A percentile compares a stretch with the other conserved stretches of the same genome.
Evolutionary conservation across 2,113 vertebrate genomes (phyloP).

Genomic region (Colossoma macropomum): DNA sequence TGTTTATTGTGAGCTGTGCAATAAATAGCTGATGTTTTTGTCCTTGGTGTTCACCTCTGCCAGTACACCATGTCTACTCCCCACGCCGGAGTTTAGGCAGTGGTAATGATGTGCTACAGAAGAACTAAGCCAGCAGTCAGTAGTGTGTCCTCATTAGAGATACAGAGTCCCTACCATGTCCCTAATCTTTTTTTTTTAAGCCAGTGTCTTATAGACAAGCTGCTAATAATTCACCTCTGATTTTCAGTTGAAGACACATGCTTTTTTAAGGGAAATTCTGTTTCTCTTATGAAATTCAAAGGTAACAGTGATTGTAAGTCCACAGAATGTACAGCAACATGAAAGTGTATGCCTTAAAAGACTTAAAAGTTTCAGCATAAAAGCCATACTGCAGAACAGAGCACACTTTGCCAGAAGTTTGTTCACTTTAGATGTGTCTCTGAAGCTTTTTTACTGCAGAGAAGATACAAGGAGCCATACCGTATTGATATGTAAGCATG

Average conservation of each 20-base stretch:
- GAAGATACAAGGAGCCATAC: background rate
- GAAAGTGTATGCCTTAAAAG: background rate
- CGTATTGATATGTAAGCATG: background rate
- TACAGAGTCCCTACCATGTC: background rate
- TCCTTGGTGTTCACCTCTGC: conserved; percentile 7
- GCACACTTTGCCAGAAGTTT: background rate
- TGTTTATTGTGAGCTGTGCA: background rate
- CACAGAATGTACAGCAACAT: background rate
- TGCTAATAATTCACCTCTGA: background rate
- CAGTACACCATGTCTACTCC: background rate
- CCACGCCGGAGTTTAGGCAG: background rate
- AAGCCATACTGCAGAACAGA: background rate
- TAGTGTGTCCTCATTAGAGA: background rate
- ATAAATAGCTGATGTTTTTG: conserved; percentile 29
- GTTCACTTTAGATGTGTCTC: background rate
- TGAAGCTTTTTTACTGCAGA: background rate
- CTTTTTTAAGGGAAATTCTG: background rate
- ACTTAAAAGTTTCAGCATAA: background rate
- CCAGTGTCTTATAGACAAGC: background rate
- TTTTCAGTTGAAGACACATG: background rate
- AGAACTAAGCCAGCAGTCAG: background rate
- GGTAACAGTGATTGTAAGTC: too few species aligned
- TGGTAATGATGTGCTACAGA: background rate
- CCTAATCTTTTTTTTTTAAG: background rate
- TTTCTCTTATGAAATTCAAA: background rate